phyloP scores from a whole-genome alignment of 2,797 vertebrate species.

The Pseudocheirus occidentalis region DNA sequence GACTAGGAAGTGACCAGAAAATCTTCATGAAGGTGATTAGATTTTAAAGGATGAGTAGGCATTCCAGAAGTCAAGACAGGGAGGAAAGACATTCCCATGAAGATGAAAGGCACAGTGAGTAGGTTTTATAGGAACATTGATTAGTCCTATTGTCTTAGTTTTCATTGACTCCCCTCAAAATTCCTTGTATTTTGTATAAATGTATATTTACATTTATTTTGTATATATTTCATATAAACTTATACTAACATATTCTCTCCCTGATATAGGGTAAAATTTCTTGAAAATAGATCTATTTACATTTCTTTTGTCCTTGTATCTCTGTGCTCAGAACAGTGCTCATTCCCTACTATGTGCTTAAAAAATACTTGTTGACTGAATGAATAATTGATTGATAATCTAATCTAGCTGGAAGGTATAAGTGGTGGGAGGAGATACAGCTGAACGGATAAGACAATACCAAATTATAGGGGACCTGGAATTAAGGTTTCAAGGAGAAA shows the following conservation, averaged over 20 bases:
- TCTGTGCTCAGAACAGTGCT: not conserved
- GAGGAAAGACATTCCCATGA: not conserved
- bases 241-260: not conserved
- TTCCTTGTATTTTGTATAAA: not conserved
- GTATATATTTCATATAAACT: not conserved
- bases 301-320: not conserved
- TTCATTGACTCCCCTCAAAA: not conserved
- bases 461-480: not conserved
- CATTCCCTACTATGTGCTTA: not conserved
- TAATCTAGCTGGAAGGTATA: not conserved
- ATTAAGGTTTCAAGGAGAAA: not conserved
- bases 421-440: not conserved
- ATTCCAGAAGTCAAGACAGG: not conserved
- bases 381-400: not conserved
- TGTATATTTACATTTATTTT: not conserved
- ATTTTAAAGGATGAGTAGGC: not conserved
- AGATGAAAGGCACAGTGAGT: not conserved
- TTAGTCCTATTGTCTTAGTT: not conserved
- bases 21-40: not conserved
- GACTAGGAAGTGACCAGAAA: not conserved
- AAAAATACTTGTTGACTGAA: not conserved
- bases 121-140: not conserved
- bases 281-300: not conserved
- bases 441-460: not conserved
- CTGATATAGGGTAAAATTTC: not conserved